Evolutionary conservation across 1,140 invertebrate species (phyloP), one percentile per base, ranked within the genome.

Genomic region (Alviniconcha marisindica): DNA sequence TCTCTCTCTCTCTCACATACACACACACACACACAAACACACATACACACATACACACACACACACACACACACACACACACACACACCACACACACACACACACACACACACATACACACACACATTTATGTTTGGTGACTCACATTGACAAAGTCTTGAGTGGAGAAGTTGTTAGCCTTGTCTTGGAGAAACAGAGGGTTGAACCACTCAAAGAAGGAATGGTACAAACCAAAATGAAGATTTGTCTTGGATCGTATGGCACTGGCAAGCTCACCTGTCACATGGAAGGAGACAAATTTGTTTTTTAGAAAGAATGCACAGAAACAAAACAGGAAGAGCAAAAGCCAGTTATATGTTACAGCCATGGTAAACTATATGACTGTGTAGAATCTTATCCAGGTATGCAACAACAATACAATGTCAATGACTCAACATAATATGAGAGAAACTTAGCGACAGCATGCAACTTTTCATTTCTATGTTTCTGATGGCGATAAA

Each of bases 181-280:
- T 96, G 89, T 98, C 97, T 42, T 94, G 89, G 31, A 96, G 88
- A 91, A 97, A 98, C 48, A 98, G 92, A 0, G 97, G 97, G 93
- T 98, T 96, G 88, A 95, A 98, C 97, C 97, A 98, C 93, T 98
- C 97, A 89, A 95, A 98, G 10, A 98, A 89, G 0, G 97, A 98
- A 90, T 98, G 97, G 91, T 98, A 98, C 0, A 98, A 91, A 1
- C 97, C 97, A 92, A 98, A 98, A 66, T 91, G 90, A 3, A 94
- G 82, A 21, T 91, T 86, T 48, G 90, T 92, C 74, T 85, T 89
- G 28, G 81, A 79, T 83, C 95, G 94, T 31, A 98, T 94, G 1
- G 96, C 96, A n/a, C 92, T 86, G 0, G 96, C 94, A 14, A 98
- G 91, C 86, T 97, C 96, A 66, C 95, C 96, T 96, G 83, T 77